A percentile compares a stretch with the other conserved stretches of the same genome.
Conservation (phyloP, 2,797 vertebrate genomes). For the Phyllotis vaccarum region DNA sequence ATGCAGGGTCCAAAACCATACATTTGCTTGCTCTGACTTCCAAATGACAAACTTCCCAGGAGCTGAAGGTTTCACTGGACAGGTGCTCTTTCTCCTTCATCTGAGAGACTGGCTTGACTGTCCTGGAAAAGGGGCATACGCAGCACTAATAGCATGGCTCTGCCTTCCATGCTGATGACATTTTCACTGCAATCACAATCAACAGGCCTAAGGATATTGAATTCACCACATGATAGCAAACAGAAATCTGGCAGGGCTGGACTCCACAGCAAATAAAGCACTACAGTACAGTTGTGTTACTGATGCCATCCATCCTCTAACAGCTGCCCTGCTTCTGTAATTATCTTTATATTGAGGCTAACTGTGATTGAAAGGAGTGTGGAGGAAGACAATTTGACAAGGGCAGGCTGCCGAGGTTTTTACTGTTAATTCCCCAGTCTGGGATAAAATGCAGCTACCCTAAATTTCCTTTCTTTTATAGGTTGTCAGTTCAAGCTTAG, state of each 20-base stretch:
- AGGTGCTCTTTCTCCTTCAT: background rate
- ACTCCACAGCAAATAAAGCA: background rate
- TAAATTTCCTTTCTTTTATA: background rate
- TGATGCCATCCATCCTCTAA: background rate
- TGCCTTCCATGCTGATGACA: background rate
- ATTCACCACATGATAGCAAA: background rate
- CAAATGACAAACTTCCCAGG: background rate
- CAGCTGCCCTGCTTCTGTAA: background rate
- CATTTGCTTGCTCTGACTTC: background rate
- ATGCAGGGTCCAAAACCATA: background rate
- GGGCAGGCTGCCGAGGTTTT: background rate
- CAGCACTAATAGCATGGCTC: background rate
- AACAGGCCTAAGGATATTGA: background rate
- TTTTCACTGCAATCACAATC: background rate
- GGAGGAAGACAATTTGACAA: background rate
- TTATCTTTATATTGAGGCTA: conserved; percentile 13
- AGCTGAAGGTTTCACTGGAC: background rate
- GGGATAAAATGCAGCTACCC: background rate
- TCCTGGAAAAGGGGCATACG: too few species aligned
- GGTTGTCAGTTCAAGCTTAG: background rate
- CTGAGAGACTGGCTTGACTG: too few species aligned
- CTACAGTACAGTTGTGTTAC: background rate
- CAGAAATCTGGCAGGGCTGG: background rate
- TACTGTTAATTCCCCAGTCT: background rate
- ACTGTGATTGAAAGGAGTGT: background rate